phyloP scores from a whole-genome alignment of 2,113 vertebrate genomes.

The Pedionomus torquatus region DNA sequence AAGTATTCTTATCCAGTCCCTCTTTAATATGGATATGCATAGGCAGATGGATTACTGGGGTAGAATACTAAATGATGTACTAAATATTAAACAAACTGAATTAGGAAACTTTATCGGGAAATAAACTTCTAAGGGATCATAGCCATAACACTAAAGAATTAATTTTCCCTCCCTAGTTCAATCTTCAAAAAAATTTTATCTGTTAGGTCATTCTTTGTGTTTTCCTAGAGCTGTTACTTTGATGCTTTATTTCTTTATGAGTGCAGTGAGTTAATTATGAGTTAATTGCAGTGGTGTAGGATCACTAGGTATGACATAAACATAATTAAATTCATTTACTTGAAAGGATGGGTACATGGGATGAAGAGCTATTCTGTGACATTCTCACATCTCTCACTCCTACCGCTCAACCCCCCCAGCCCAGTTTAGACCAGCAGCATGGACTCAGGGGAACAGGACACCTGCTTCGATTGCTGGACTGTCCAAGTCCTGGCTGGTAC shows the following conservation, averaged over 20 bases:
- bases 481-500: background rate
- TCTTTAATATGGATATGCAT: conserved; percentile 8
- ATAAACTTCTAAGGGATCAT: background rate
- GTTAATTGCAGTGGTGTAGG: background rate
- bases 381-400: background rate
- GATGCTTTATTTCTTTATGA: background rate
- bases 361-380: background rate
- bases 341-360: background rate
- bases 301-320: background rate
- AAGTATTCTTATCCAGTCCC: background rate
- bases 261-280: no score
- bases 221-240: background rate
- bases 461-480: background rate
- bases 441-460: background rate
- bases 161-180: background rate
- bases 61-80: background rate
- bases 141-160: background rate
- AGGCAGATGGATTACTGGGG: background rate
- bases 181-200: background rate
- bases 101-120: background rate
- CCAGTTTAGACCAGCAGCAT: background rate
- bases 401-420: accelerated
- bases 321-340: background rate
- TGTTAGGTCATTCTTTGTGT: background rate
- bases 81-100: conserved; percentile 2